Evolutionary conservation across 2,888 invertebrate species (phyloP), one percentile per base, ranked within the genome.

Genomic region (Automeris io): DNA sequence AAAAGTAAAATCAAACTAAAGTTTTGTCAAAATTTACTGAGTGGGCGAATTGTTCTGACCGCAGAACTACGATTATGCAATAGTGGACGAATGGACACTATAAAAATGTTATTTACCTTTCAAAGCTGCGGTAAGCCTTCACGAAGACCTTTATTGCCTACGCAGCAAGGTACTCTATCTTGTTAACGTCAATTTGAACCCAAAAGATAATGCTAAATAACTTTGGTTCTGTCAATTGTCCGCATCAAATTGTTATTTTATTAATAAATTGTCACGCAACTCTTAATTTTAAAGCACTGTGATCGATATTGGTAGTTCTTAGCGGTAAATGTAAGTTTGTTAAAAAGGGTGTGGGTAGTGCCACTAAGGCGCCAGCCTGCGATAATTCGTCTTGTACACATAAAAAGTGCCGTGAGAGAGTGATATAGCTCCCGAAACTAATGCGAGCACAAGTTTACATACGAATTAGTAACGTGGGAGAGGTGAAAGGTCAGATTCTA

Each of bases 381-480:
- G 83, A 80, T 86, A 86, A 86, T 85, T 79, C 78, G 67, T 70
- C 69, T 65, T 56, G 76, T 71, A 85, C 67, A 83, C 78, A 81
- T 63, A 69, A 70, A 76, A 66, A 66, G 73, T 77, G 72, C 77
- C 82, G 83, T 85, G 82, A 76, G 82, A 79, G 70, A 75, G 68
- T 67, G 71, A 70, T 70, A 67, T 64, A 57, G 73, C 79, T 79
- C 75, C 81, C 82, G 76, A 77, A 80, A 77, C 57, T 49, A 54
- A 57, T 56, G 43, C 48, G 47, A 53, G 61, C 46, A 52, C 56
- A 55, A 59, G 77, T 80, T 77, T 79, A 65, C 74, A 69, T 70
- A 74, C 55, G 68, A 72, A 74, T 73, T 74, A 73, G 65, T 56
- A 55, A 71, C 80, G 81, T 82, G 83, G 81, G 82, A 82, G 69